Evolutionary conservation across 2,113 vertebrate species (phyloP).

Genomic region (Calonectris borealis): DNA sequence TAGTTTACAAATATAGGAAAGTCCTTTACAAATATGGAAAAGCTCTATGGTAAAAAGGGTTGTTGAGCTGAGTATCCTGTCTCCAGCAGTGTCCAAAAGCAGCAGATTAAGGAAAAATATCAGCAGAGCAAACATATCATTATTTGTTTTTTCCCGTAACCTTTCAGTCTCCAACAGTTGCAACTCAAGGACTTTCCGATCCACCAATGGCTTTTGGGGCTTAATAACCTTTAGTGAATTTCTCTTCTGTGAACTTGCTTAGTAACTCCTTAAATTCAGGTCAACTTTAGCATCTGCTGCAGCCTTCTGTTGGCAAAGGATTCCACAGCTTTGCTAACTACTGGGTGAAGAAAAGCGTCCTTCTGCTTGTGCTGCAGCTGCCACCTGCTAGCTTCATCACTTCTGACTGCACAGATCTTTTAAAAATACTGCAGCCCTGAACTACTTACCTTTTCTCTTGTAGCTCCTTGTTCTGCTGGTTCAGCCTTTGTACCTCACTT

Average conservation of each 20-base stretch:
- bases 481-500: not conserved
- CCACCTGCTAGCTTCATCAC: not conserved
- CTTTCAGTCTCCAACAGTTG: not conserved
- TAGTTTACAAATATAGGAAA: not conserved
- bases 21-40: not conserved
- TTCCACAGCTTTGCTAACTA: not conserved
- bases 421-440: not conserved
- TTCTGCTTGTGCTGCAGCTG: not conserved
- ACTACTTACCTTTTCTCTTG: not conserved
- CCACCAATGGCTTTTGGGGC: not conserved
- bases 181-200: not conserved
- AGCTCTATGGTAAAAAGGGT: not conserved
- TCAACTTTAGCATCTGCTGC: not conserved
- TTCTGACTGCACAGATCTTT: not conserved
- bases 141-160: not conserved
- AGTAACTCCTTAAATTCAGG: not conserved
- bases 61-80: not conserved
- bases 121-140: not conserved
- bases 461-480: not conserved
- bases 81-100: not conserved
- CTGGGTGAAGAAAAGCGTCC: not conserved
- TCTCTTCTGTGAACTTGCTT: not conserved
- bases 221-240: not conserved
- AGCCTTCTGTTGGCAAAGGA: not conserved
- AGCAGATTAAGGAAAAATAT: not conserved